Evolutionary conservation across 1,140 invertebrate genomes (phyloP).

Genomic region (Drosophila neocordata): DNA sequence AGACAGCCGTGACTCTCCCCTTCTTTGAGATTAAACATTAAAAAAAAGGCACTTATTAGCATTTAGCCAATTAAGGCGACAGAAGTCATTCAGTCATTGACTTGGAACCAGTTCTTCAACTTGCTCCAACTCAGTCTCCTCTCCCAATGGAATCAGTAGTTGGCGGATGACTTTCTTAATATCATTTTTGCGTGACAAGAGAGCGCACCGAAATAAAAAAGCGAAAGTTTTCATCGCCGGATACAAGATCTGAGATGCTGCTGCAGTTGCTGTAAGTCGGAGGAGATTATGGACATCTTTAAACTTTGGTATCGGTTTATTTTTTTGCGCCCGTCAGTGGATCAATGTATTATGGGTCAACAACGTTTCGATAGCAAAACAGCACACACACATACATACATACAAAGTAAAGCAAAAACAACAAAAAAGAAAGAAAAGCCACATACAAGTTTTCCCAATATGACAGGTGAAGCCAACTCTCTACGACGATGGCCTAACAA

Average conservation of each 20-base stretch:
- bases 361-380: constrained; percentile 12
- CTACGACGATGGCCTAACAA: constrained; percentile 21
- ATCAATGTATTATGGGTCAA: constrained; percentile 64
- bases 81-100: constrained; percentile 70
- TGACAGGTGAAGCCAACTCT: constrained; percentile 31
- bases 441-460: constrained; percentile 48
- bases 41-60: constrained; percentile 29
- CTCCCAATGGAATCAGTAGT: neutral
- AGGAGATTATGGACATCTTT: constrained; percentile 58
- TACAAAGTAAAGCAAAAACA: neutral
- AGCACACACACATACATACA: constrained; percentile 35
- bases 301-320: constrained; percentile 8
- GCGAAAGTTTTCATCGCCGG: constrained; percentile 73
- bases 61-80: constrained; percentile 52
- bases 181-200: constrained; percentile 53
- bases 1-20: constrained; percentile 1
- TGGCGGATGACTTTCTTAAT: constrained; percentile 53
- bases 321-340: constrained; percentile 24
- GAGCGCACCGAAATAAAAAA: constrained; percentile 44
- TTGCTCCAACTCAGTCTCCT: constrained; percentile 32
- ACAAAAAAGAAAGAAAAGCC: constrained; percentile 44
- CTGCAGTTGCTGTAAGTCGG: constrained; percentile 13
- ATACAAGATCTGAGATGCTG: constrained; percentile 29
- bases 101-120: constrained; percentile 50
- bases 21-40: neutral